These are phyloP conservation scores for Geococcyx californianus DNA, from an alignment of 2,113 vertebrate species.

Conservation along the genomic window DNA sequence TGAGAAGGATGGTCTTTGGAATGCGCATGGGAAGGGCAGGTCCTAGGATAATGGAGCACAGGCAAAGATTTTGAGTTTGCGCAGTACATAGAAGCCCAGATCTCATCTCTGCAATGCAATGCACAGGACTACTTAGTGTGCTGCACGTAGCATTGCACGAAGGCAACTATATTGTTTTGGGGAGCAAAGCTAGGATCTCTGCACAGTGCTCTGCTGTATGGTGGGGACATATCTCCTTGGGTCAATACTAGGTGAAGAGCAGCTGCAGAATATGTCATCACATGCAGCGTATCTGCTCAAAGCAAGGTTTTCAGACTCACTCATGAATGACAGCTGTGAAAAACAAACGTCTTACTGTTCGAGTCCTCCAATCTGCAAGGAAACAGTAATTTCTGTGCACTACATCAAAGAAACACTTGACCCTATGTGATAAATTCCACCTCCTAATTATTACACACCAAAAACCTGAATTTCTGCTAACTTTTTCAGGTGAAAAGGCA, in stretches of 20 bases:
- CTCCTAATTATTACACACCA: background rate
- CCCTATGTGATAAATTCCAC: conserved; percentile 13
- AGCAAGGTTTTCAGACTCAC: background rate
- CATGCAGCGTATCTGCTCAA: background rate
- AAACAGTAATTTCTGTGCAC: conserved; percentile 3
- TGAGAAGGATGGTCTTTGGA: no score
- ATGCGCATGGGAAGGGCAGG: fast-evolving
- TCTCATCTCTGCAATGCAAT: background rate
- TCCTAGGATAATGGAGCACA: fast-evolving
- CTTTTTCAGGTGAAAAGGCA: conserved; percentile 24
- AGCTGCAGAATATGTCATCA: background rate
- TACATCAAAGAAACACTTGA: conserved; percentile 47
- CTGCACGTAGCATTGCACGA: fast-evolving
- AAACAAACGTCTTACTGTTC: conserved; percentile 28
- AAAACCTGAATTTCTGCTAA: background rate
- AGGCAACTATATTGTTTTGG: background rate
- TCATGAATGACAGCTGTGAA: conserved; percentile 1
- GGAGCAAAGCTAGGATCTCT: background rate
- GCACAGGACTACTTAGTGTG: background rate
- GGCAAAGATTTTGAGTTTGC: background rate
- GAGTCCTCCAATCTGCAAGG: background rate
- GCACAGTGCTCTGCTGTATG: background rate
- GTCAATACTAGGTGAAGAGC: background rate
- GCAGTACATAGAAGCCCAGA: background rate
- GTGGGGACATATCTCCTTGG: background rate